These are phyloP conservation scores for Agapostemon virescens DNA, from an alignment of 2,888 invertebrate genomes.

Conservation along the genomic window DNA sequence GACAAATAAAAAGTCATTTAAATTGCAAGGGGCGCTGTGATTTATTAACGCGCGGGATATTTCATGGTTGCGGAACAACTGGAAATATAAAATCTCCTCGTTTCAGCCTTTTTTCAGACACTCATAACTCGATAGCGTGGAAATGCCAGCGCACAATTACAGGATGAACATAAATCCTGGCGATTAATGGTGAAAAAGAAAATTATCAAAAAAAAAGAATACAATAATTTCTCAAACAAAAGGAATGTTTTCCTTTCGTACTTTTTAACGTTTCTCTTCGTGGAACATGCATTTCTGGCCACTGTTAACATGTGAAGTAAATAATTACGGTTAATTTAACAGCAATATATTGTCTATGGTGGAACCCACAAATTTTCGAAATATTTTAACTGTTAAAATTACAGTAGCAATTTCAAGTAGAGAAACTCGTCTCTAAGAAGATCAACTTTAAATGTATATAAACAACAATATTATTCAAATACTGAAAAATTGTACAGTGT, in stretches of 20 bases:
- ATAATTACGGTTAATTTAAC: too few species aligned
- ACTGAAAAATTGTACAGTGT: too few species aligned
- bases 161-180: background rate
- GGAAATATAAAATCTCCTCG: slow-evolving; percentile 16
- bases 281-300: background rate
- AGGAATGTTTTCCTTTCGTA: background rate
- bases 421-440: too few species aligned
- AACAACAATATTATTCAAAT: too few species aligned
- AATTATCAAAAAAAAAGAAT: background rate
- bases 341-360: too few species aligned
- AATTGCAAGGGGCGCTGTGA: slow-evolving; percentile 37
- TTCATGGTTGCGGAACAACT: slow-evolving; percentile 32
- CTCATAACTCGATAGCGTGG: background rate
- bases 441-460: too few species aligned
- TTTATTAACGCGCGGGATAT: slow-evolving; percentile 30
- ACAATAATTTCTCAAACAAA: background rate
- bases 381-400: too few species aligned
- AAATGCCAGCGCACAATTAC: background rate
- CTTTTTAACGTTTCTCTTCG: background rate
- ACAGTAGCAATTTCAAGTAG: too few species aligned
- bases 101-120: background rate
- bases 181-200: background rate
- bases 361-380: too few species aligned
- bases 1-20: slow-evolving; percentile 48
- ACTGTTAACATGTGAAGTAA: too few species aligned